Percentiles rank a stretch among this genome's conserved stretches.
Evolutionary conservation across 30 jellyfish, hydroid and myxozoan genomes (phyloP).

Genomic region (Hydractinia echinata): DNA sequence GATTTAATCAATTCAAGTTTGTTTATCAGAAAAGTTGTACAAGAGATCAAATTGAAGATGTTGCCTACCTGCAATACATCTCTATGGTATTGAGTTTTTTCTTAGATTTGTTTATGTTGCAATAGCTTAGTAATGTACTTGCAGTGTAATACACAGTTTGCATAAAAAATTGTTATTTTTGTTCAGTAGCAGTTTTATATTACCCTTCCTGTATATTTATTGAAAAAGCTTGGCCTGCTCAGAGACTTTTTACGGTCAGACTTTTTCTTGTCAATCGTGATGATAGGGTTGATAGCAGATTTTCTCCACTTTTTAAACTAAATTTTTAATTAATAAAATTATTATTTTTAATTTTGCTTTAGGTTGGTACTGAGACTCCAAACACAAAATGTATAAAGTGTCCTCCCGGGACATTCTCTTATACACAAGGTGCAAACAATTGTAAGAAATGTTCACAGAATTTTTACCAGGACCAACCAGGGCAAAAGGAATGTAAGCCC

Average conservation of each 20-base stretch:
- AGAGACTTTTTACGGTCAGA: too few species aligned
- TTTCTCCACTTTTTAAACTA: too few species aligned
- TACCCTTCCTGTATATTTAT: too few species aligned
- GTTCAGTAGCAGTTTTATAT: too few species aligned
- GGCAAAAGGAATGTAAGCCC: constrained; percentile 55
- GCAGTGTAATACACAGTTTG: too few species aligned
- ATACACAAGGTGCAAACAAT: constrained; percentile 52
- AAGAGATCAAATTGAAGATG: constrained; percentile 50
- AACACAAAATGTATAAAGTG: constrained; percentile 42
- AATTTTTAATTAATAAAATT: too few species aligned
- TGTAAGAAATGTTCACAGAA: constrained; percentile 71
- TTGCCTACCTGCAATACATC: constrained; percentile 71
- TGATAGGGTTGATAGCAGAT: too few species aligned
- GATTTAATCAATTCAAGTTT: constrained; percentile 56
- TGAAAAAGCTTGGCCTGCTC: too few species aligned
- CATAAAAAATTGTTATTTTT: too few species aligned
- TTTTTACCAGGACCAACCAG: constrained; percentile 61
- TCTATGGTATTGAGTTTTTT: constrained; percentile 39
- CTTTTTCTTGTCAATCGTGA: too few species aligned
- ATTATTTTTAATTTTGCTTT: neutral
- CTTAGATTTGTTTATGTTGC: too few species aligned
- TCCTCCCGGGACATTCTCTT: constrained; percentile 85
- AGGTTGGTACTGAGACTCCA: constrained; percentile 58
- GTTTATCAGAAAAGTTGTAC: constrained; percentile 67
- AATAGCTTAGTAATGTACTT: too few species aligned